phyloP scores from a whole-genome alignment of 2,888 invertebrate genomes.

The Biston stratarius region DNA sequence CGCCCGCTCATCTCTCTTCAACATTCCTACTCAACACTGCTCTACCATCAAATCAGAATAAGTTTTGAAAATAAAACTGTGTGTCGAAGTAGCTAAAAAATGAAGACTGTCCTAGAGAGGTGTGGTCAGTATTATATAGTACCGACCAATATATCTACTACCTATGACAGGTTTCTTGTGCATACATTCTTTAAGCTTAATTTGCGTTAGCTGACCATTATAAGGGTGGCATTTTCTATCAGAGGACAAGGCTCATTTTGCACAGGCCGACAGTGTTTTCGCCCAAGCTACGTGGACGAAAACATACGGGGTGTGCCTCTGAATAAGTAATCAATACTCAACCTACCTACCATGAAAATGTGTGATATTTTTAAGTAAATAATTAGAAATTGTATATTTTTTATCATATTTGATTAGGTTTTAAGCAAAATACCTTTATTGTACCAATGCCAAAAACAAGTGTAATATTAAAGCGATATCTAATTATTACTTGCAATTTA shows the following conservation, averaged over 20 bases:
- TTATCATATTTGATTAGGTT: slow-evolving; percentile 1
- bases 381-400: slow-evolving; percentile 36
- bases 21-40: slow-evolving; percentile 65
- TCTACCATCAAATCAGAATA: slow-evolving; percentile 53
- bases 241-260: too few species aligned
- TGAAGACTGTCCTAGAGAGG: neutral
- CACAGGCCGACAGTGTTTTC: too few species aligned
- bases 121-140: too few species aligned
- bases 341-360: slow-evolving; percentile 44
- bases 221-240: too few species aligned
- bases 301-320: neutral
- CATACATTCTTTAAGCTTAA: too few species aligned
- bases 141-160: too few species aligned
- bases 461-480: slow-evolving; percentile 2
- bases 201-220: too few species aligned
- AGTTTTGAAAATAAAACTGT: slow-evolving; percentile 51
- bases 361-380: slow-evolving; percentile 62
- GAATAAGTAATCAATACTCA: slow-evolving; percentile 34
- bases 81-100: slow-evolving; percentile 2
- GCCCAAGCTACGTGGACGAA: neutral
- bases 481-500: neutral
- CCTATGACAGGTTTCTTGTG: neutral
- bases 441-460: slow-evolving; percentile 31
- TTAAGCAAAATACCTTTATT: neutral
- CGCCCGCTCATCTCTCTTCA: slow-evolving; percentile 51